These are phyloP conservation scores for Heliconius ismenius DNA, from an alignment of 2,888 invertebrate genomes.

Conservation along the genomic window DNA sequence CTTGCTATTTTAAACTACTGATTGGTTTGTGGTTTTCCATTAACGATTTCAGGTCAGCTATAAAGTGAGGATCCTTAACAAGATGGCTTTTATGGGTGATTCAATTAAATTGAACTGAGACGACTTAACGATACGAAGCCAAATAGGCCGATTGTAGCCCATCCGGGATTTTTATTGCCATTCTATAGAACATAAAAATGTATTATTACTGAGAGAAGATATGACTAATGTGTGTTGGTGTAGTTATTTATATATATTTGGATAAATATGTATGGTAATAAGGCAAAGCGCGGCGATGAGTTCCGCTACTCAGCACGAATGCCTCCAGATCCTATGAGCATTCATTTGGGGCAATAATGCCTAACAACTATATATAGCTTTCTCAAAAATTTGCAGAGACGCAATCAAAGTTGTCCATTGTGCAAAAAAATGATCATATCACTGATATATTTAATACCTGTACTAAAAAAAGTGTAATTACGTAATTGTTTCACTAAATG, in stretches of 20 bases:
- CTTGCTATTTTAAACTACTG: conserved; percentile 11
- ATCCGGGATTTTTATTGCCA: conserved; percentile 23
- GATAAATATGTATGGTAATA: not conserved
- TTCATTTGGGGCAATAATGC: no score
- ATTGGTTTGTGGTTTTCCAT: conserved; percentile 24
- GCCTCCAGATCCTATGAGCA: no score
- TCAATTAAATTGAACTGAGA: conserved; percentile 32
- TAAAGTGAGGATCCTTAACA: conserved; percentile 32
- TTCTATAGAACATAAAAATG: conserved; percentile 1
- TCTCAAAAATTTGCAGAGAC: no score
- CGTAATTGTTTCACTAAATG: not conserved
- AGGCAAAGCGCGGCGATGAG: not conserved
- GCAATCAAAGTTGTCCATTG: no score
- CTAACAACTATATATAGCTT: no score
- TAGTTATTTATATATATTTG: not conserved
- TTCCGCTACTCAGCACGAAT: no score
- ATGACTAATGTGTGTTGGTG: not conserved
- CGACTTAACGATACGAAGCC: conserved; percentile 18
- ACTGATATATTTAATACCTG: not conserved
- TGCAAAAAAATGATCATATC: not conserved
- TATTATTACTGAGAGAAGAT: not conserved
- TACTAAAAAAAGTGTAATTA: not conserved
- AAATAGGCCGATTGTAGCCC: conserved; percentile 16
- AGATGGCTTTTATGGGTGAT: conserved; percentile 37
- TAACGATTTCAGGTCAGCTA: conserved; percentile 28